Evolutionary conservation across 2,797 vertebrate genomes (phyloP).

Genomic region (Falco naumanni): DNA sequence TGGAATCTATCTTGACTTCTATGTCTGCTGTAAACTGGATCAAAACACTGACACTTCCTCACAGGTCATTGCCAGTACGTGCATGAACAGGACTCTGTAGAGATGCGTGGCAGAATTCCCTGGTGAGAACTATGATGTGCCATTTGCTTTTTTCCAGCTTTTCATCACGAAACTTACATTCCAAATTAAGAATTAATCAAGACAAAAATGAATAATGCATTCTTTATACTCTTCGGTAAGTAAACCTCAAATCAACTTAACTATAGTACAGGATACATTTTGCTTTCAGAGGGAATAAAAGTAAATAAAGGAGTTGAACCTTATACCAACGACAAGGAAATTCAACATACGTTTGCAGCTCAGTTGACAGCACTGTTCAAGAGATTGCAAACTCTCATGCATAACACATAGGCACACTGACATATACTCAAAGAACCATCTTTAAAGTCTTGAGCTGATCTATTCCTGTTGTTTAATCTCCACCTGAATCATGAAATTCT

Average conservation of each 20-base stretch:
- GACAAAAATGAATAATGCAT: background rate
- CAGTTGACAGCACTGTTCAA: background rate
- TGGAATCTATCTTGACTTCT: background rate
- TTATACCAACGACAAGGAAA: background rate
- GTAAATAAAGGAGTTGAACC: background rate
- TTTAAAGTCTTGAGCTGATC: background rate
- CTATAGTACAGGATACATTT: background rate
- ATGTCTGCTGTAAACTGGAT: background rate
- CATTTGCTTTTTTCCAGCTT: background rate
- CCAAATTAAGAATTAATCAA: background rate
- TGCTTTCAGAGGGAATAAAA: background rate
- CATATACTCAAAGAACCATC: background rate
- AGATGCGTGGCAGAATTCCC: background rate
- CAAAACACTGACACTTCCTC: background rate
- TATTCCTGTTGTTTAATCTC: background rate
- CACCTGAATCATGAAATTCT: background rate
- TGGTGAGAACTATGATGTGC: background rate
- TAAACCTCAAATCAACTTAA: background rate
- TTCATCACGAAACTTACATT: background rate
- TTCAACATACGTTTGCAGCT: background rate
- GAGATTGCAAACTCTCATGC: background rate
- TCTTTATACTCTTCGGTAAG: background rate
- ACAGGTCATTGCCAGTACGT: background rate
- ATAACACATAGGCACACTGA: background rate
- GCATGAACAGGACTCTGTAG: background rate